These are phyloP conservation scores for Microcebus griseorufus DNA, from an alignment of 2,113 vertebrate genomes.

Conservation along the genomic window DNA sequence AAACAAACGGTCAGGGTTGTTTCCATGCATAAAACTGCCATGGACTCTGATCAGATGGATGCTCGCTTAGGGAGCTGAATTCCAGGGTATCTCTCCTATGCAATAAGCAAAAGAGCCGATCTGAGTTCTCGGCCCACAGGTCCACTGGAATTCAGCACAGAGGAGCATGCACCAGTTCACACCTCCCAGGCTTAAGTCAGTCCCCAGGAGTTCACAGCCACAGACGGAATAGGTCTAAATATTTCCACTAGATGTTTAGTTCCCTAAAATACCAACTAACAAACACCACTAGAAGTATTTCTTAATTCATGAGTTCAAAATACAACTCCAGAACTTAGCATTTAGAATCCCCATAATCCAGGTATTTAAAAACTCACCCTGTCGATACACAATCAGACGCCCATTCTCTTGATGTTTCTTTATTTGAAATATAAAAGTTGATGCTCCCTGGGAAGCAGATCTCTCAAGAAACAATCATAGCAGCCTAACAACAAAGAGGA, in stretches of 20 bases:
- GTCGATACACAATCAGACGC: background rate
- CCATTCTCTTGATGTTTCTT: background rate
- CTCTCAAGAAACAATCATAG: background rate
- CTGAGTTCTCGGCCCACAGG: background rate
- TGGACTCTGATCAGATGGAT: background rate
- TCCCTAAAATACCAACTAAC: background rate
- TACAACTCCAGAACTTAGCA: background rate
- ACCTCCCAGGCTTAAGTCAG: background rate
- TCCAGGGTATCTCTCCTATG: background rate
- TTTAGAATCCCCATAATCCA: background rate
- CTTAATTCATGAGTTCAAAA: conserved; percentile 14
- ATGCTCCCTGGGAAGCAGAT: background rate
- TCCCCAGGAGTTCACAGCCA: background rate
- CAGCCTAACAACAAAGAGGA: background rate
- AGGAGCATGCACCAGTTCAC: background rate
- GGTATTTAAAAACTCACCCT: background rate
- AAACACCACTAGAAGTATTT: background rate
- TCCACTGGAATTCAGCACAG: background rate
- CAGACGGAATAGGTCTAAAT: background rate
- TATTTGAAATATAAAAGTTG: background rate
- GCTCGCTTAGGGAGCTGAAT: background rate
- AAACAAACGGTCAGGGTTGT: background rate
- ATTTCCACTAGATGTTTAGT: background rate
- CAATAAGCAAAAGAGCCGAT: background rate
- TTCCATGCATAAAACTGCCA: background rate